Evolutionary conservation across 2,888 invertebrate species (phyloP).

Genomic region (Yponomeuta evonymella): DNA sequence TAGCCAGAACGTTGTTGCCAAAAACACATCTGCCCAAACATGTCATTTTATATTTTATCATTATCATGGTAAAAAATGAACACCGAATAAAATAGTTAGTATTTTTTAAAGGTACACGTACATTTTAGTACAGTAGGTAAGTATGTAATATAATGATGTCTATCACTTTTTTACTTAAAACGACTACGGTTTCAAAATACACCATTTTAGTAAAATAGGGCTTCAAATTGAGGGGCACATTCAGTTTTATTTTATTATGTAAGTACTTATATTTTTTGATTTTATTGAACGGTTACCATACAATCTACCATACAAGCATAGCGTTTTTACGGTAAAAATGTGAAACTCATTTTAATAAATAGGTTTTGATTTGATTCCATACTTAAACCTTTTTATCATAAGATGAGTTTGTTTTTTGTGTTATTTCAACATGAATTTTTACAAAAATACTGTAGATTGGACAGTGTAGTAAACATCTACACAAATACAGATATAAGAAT

Average conservation of each 20-base stretch:
- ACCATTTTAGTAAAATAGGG: slow-evolving; percentile 10
- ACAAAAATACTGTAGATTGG: not conserved
- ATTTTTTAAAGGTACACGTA: too few species aligned
- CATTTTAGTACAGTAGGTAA: too few species aligned
- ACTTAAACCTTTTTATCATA: not conserved
- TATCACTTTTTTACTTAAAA: not conserved
- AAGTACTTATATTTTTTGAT: too few species aligned
- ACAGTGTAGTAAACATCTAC: not conserved
- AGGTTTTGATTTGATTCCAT: not conserved
- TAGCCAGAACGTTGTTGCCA: too few species aligned
- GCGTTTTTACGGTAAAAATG: not conserved
- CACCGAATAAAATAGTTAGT: too few species aligned
- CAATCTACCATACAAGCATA: too few species aligned
- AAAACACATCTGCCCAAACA: too few species aligned
- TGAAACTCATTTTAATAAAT: not conserved
- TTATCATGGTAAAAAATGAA: too few species aligned
- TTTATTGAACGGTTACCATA: too few species aligned
- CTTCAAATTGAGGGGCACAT: not conserved
- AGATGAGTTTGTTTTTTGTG: not conserved
- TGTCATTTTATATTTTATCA: too few species aligned
- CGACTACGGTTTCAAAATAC: slow-evolving; percentile 5
- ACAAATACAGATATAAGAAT: too few species aligned
- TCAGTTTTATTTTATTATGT: not conserved
- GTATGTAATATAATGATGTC: not conserved
- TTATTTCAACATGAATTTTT: not conserved